Evolutionary conservation across 2,113 vertebrate genomes (phyloP).

Genomic region (Clarias batrachus): DNA sequence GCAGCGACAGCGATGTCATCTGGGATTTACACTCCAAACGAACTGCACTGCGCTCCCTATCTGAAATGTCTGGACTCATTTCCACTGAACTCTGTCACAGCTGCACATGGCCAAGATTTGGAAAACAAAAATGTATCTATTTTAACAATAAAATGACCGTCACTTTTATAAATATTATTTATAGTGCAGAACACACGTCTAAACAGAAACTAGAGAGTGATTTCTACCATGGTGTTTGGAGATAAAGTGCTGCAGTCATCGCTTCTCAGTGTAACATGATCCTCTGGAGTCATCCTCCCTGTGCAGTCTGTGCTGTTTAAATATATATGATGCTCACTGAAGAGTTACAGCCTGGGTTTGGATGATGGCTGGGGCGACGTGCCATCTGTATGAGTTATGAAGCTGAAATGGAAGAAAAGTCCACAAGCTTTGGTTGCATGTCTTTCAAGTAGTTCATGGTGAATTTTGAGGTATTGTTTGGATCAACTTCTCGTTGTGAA

Average conservation of each 20-base stretch:
- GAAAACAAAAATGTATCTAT: neutral
- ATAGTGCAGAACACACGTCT: neutral
- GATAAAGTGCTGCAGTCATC: neutral
- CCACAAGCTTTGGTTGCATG: neutral
- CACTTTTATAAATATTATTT: neutral
- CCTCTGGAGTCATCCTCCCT: slow-evolving; percentile 5
- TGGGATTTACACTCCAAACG: neutral
- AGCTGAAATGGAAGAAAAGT: neutral
- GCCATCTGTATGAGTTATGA: neutral
- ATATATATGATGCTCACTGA: slow-evolving; percentile 12
- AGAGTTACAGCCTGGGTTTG: neutral
- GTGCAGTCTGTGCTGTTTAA: neutral
- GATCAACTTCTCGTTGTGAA: neutral
- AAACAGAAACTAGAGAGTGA: neutral
- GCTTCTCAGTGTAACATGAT: neutral
- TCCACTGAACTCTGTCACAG: neutral
- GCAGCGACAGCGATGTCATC: neutral
- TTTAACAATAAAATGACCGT: too few species aligned
- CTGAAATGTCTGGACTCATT: neutral
- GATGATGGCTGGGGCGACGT: neutral
- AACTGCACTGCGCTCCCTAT: neutral
- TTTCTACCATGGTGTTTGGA: neutral
- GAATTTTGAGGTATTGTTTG: neutral
- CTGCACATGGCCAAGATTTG: neutral
- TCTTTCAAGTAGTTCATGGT: neutral